These are phyloP conservation scores for Drosophila mercatorum DNA, from an alignment of 2,888 invertebrate genomes.

Conservation along the genomic window DNA sequence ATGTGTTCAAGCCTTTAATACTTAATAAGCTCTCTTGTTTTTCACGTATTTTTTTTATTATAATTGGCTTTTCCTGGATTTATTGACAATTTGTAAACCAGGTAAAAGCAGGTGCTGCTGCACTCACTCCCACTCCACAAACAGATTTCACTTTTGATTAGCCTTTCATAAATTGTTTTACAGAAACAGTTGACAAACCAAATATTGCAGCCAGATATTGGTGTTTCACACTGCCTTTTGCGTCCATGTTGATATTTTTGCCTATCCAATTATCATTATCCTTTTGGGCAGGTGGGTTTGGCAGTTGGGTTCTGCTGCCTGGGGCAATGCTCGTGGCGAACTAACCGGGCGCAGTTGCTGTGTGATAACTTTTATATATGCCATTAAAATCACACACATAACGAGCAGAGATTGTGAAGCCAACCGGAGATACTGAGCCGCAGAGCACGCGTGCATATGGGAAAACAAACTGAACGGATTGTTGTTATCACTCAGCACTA, in stretches of 20 bases:
- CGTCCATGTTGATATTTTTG: slow-evolving; percentile 18
- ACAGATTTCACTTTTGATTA: too few species aligned
- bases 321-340: slow-evolving; percentile 28
- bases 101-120: too few species aligned
- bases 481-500: slow-evolving; percentile 53
- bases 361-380: slow-evolving; percentile 67
- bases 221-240: slow-evolving; percentile 59
- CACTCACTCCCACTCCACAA: background rate
- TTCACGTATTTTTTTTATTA: background rate
- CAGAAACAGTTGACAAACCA: slow-evolving; percentile 66
- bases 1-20: background rate
- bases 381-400: slow-evolving; percentile 45
- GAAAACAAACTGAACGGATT: slow-evolving; percentile 42
- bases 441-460: slow-evolving; percentile 2
- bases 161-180: too few species aligned
- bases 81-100: too few species aligned
- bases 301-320: background rate
- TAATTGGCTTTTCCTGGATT: background rate
- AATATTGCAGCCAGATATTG: slow-evolving; percentile 81
- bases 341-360: slow-evolving; percentile 48
- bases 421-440: slow-evolving; percentile 6
- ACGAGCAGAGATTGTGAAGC: slow-evolving; percentile 31
- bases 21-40: background rate
- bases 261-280: slow-evolving; percentile 34
- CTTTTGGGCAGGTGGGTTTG: slow-evolving; percentile 2